Base-by-base conservation (phyloP, 2,888 invertebrate genomes). In the Pseudoips prasinana region DNA sequence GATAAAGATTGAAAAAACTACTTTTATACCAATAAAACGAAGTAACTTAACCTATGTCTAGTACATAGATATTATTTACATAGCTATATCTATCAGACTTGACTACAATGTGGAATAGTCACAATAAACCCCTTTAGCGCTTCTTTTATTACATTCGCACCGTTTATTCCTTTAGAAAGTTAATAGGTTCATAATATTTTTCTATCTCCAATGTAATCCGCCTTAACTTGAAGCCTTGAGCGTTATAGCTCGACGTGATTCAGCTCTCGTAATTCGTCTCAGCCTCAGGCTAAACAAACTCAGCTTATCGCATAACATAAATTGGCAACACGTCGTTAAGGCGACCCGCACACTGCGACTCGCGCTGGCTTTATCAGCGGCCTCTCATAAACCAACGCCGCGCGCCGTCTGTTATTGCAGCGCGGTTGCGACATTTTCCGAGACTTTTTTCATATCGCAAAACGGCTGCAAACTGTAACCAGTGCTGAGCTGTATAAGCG, bases 311-410 rank as follows among this genome's bases (percentile, higher is more conserved):
- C 74, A 63, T 64, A 66, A 79, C 77, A 87, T 86, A 88, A 87
- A 86, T 88, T 87, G 86, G 85, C 86, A 79, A 82, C 87, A 83
- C 82, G 78, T 86, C 87, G 87, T 87, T 80, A 87, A 86, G 84
- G 83, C 81, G 79, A 66, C 67, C 79, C 80, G 73, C 76, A 69
- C 72, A 68, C 70, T 68, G 70, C 71, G 74, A 73, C 63, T 65
- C 68, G 65, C 65, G 58, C 53, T 52, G 58, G 71, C 71, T 82
- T 86, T 86, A 86, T 85, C 86, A 81, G 82, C 72, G 55, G 53
- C 62, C 80, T 79, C 81, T 82, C 84, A 80, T 85, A 86, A 86
- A 87, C 82, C 81, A 75, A 64, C 77, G 71, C 72, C 60, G n/a
- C n/a, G n/a, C n/a, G 73, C 72, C 61, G 73, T 71, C 72, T 74